phyloP scores from a whole-genome alignment of 2,888 invertebrate genomes.

The Chalcis sispes region DNA sequence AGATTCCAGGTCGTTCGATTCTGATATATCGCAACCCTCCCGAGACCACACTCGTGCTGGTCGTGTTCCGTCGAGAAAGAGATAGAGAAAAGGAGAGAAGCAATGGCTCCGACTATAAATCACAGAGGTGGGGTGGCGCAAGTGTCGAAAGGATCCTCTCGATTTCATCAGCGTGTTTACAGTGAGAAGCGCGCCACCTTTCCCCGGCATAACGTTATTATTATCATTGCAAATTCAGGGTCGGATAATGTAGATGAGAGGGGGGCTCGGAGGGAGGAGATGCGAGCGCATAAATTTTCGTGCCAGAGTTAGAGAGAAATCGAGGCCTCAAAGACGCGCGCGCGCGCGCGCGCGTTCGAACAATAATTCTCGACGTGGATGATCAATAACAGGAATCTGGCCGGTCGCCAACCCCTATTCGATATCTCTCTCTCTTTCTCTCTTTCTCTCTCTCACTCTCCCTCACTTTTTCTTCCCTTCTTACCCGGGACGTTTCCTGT shows the following conservation, averaged over 20 bases:
- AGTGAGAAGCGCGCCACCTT: neutral
- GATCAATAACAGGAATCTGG: conserved; percentile 53
- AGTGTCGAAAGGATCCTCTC: conserved; percentile 15
- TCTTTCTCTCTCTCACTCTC: neutral
- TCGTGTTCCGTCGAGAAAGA: too few relatives aligned
- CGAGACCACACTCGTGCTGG: too few relatives aligned
- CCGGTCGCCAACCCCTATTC: conserved; percentile 29
- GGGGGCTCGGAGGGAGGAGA: too few relatives aligned
- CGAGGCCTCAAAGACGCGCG: conserved; percentile 28
- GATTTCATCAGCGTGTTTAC: conserved; percentile 42
- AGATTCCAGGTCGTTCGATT: too few relatives aligned
- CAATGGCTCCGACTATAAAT: neutral
- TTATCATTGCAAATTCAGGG: conserved; percentile 35
- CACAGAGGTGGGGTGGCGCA: neutral
- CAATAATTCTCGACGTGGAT: conserved; percentile 39
- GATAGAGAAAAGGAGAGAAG: too few relatives aligned
- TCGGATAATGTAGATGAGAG: too few relatives aligned
- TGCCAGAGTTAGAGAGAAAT: conserved; percentile 50
- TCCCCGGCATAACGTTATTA: conserved; percentile 7
- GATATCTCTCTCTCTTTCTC: neutral
- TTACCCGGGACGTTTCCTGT: neutral
- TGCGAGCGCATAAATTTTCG: conserved; percentile 57
- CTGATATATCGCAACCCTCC: too few relatives aligned
- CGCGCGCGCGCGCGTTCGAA: conserved; percentile 28
- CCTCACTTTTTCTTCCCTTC: neutral